These are phyloP conservation scores for Halcyon smyrnensis DNA, from an alignment of 2,797 vertebrate species.

Conservation along the genomic window DNA sequence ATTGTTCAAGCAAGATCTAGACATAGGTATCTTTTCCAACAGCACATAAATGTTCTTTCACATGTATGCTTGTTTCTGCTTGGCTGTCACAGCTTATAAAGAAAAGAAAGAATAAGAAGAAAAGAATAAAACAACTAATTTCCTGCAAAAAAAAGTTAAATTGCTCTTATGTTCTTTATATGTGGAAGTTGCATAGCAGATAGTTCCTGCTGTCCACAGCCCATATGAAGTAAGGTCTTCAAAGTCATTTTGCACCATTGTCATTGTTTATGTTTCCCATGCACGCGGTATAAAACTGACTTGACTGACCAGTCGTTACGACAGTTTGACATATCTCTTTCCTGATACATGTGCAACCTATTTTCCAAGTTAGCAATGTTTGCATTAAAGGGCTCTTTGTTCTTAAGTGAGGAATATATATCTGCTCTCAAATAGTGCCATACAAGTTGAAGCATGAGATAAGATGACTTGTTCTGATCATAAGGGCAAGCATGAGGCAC, in stretches of 20 bases:
- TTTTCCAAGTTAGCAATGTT: neutral
- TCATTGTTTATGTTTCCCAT: neutral
- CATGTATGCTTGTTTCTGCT: neutral
- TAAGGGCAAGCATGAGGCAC: neutral
- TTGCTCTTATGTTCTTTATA: neutral
- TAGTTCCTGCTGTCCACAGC: neutral
- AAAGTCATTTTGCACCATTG: neutral
- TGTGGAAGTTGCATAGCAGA: neutral
- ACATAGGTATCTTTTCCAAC: neutral
- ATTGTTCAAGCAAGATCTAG: neutral
- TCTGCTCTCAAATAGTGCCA: neutral
- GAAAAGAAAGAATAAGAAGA: neutral
- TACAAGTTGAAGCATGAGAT: neutral
- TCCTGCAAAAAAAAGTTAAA: neutral
- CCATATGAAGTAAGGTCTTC: neutral
- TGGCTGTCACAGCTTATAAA: neutral
- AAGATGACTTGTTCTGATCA: neutral
- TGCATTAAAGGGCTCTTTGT: neutral
- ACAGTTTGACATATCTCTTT: neutral
- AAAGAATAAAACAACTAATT: neutral
- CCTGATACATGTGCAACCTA: neutral
- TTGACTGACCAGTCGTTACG: neutral
- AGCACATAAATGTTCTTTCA: neutral
- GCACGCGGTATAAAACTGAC: neutral
- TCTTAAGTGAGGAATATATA: neutral